A percentile compares a stretch with the other conserved stretches of the same genome.
These are phyloP conservation scores for Calidris pygmaea DNA, from an alignment of 2,113 vertebrate species.

Conservation along the genomic window DNA sequence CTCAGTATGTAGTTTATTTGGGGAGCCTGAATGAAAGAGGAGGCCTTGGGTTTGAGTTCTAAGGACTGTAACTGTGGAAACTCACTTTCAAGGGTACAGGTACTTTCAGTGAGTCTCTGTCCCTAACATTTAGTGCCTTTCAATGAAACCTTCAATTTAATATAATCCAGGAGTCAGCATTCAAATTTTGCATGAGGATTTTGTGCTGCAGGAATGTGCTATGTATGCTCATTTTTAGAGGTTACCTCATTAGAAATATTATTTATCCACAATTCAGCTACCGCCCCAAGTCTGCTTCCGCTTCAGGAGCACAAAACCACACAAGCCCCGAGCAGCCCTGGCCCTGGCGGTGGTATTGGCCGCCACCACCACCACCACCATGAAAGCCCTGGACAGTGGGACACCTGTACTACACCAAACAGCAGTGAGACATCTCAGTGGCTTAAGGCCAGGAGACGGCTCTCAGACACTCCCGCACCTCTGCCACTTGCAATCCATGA, in stretches of 20 bases:
- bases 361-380: background rate
- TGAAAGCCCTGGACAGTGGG: background rate
- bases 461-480: background rate
- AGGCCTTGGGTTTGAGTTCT: background rate
- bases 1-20: background rate
- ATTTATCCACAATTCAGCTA: background rate
- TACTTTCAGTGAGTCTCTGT: background rate
- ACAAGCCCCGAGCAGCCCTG: background rate
- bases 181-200: background rate
- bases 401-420: too few species aligned
- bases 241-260: background rate
- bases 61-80: background rate
- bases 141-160: background rate
- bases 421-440: background rate
- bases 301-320: background rate
- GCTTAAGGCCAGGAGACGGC: rapidly evolving
- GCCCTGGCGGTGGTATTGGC: background rate
- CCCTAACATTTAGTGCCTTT: background rate
- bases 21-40: background rate
- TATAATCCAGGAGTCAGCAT: background rate
- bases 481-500: background rate
- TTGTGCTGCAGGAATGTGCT: background rate
- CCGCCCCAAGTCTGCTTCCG: background rate
- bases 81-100: background rate
- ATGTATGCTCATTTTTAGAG: background rate